Base-by-base conservation (phyloP, 2,888 invertebrate species). In the Tipula confusa region DNA sequence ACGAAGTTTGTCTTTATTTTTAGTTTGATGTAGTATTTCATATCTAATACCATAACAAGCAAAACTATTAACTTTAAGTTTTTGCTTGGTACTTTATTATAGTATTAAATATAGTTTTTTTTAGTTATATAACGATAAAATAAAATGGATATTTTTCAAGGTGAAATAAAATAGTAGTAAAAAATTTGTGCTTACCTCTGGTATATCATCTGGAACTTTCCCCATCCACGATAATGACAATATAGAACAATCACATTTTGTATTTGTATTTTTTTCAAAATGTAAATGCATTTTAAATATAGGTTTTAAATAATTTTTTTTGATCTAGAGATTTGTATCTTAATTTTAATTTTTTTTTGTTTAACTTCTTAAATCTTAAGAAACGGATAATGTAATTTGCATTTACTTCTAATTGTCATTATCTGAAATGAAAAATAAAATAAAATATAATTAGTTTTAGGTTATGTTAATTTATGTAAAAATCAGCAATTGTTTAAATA, bases 211-310 rank as follows among this genome's bases (percentile, higher is more conserved):
- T 86, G 98, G 98, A 87, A 98, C 97, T 91, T 98, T 97, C 86
- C 98, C 98, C 98, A 98, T 98, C 98, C 98, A 98, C 87, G 98
- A 97, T 88, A 98, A 92, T 87, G 97, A 96, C 87, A 97, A 91
- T 88, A 98, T 96, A 87, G 96, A 95, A 91, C 97, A 98, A 91
- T 98, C 98, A 91, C 97, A 97, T 91, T 96, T 96, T 86, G 97
- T 96, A 89, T 96, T 97, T 87, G 94, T 93, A 89, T 96, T 97
- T 88, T 96, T 95, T 90, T 98, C 98, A 90, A 98, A 97, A 92
- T 98, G 97, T 88, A 98, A 93, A 94, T 98, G 97, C 98, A 98
- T 98, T 89, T 89, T 86, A 84, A 83, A 36, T 38, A n/a, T 43
- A n/a, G 43, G 11, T 28, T 2, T 3, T 7, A 11, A 64, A 64